Percentiles rank a stretch among this genome's conserved stretches.
Evolutionary conservation across 2,888 invertebrate genomes (phyloP).

Genomic region (Globia sparganii): DNA sequence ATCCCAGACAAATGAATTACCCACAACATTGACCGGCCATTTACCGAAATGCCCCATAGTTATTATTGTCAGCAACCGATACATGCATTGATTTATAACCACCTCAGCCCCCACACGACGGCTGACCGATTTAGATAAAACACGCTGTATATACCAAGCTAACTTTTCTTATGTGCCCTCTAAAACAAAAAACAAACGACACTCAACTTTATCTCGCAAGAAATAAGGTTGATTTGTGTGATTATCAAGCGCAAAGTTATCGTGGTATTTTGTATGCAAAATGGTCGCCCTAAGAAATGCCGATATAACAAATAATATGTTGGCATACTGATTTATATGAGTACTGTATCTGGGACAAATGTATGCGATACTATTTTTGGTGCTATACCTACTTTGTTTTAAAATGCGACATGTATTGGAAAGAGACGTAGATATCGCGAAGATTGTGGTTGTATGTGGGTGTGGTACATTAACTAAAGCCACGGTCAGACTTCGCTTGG

Average conservation of each 20-base stretch:
- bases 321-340: conserved; percentile 78
- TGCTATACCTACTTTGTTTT: conserved; percentile 57
- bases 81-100: conserved; percentile 81
- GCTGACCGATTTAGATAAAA: conserved; percentile 86
- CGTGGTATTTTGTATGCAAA: conserved; percentile 75
- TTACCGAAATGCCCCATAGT: conserved; percentile 71
- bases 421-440: conserved; percentile 31
- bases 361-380: conserved; percentile 67
- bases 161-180: conserved; percentile 48
- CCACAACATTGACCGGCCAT: conserved; percentile 57
- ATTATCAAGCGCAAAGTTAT: conserved; percentile 12
- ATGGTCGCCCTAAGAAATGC: conserved; percentile 78
- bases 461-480: conserved; percentile 9
- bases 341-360: conserved; percentile 77
- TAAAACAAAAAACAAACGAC: conserved; percentile 7
- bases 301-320: conserved; percentile 79
- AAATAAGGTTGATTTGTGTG: background rate
- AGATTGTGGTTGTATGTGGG: conserved; percentile 26
- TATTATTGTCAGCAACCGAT: conserved; percentile 74
- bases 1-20: conserved; percentile 31
- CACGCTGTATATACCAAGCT: conserved; percentile 71
- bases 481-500: background rate
- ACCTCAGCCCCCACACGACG: conserved; percentile 83
- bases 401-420: conserved; percentile 33
- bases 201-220: accelerated